Evolutionary conservation across 2,113 vertebrate species (phyloP).

Genomic region (Naja naja): DNA sequence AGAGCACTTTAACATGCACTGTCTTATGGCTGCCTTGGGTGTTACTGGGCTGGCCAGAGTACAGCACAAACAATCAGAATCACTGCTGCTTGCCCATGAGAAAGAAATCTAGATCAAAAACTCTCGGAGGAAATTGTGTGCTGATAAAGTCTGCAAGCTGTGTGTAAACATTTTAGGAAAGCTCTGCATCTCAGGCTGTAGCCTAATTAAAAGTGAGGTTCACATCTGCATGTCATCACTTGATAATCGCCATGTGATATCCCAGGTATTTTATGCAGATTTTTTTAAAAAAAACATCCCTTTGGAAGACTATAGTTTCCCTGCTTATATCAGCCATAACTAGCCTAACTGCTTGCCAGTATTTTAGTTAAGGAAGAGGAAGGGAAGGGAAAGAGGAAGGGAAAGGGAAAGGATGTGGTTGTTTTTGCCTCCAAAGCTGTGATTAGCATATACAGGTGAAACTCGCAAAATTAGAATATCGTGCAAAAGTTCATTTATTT

Average conservation of each 20-base stretch:
- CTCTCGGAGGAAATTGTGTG: not conserved
- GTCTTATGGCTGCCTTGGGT: not conserved
- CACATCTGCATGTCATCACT: not conserved
- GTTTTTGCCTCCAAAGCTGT: not conserved
- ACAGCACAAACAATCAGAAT: slow-evolving; percentile 14
- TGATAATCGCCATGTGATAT: not conserved
- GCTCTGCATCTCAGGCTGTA: not conserved
- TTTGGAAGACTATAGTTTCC: no score
- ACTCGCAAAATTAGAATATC: no score
- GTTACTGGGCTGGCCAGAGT: not conserved
- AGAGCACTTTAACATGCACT: not conserved
- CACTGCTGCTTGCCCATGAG: not conserved
- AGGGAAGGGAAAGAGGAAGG: no score
- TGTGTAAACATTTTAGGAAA: not conserved
- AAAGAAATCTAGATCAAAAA: slow-evolving; percentile 1
- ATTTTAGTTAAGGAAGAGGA: not conserved
- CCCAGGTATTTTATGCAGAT: not conserved
- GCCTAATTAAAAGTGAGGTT: not conserved
- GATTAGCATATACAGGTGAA: no score
- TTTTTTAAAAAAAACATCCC: not conserved
- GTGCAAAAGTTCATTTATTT: no score
- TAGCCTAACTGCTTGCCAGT: not conserved
- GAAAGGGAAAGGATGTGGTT: no score
- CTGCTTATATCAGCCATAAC: no score
- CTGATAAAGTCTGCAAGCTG: not conserved